Conservation (phyloP, 2,113 vertebrate genomes). For the Heteronetta atricapilla region DNA sequence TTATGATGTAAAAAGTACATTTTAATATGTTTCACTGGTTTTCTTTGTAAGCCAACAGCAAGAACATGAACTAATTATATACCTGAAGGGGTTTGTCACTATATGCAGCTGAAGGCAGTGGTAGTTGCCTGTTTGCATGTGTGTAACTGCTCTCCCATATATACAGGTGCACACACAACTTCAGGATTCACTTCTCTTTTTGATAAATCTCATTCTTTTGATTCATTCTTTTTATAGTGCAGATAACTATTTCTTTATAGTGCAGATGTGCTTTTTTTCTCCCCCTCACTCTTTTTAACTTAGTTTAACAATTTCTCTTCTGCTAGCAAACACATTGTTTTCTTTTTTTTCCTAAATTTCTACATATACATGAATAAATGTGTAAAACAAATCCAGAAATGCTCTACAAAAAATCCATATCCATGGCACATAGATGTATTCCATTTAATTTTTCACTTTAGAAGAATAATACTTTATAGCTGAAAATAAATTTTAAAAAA, state of each 20-base stretch:
- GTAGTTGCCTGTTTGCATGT: rapidly evolving
- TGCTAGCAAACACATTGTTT: background rate
- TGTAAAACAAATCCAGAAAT: background rate
- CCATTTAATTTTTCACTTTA: background rate
- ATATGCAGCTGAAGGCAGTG: background rate
- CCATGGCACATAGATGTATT: background rate
- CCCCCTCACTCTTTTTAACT: background rate
- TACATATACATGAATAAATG: background rate
- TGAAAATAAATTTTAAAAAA: no score
- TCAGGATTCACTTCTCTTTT: background rate
- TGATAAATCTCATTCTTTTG: background rate
- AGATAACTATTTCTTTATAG: no score
- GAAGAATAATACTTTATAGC: background rate
- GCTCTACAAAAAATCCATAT: background rate
- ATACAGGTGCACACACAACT: background rate
- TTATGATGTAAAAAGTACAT: background rate
- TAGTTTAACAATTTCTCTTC: background rate
- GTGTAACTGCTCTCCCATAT: background rate
- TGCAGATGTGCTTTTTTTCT: no score
- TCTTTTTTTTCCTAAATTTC: background rate
- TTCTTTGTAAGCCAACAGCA: background rate
- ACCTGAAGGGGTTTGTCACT: background rate
- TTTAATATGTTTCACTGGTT: background rate
- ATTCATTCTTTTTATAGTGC: background rate
- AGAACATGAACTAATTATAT: background rate